Percentiles rank a stretch among this genome's conserved stretches.
Evolutionary conservation across 1,140 invertebrate genomes (phyloP).

Genomic region (Leptinotarsa undecemlineata): DNA sequence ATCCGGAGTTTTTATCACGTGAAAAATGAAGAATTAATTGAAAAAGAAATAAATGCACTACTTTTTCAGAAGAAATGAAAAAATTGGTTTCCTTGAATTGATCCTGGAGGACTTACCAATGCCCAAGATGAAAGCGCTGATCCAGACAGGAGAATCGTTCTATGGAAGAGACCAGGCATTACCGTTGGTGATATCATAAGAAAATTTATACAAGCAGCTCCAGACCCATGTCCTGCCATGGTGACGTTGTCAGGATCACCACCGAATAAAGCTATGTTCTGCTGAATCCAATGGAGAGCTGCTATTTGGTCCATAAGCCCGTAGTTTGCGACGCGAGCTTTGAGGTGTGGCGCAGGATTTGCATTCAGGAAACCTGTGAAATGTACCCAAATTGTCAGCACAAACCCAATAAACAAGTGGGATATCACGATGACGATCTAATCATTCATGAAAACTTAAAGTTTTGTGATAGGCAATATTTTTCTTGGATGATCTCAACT

Average conservation of each 20-base stretch:
- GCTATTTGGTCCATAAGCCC: slow-evolving; percentile 93
- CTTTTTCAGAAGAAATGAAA: no score
- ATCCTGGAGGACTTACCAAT: slow-evolving; percentile 53
- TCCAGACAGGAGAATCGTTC: slow-evolving; percentile 87
- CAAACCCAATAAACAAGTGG: no score
- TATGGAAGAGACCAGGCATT: slow-evolving; percentile 85
- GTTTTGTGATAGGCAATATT: no score
- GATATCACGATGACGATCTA: no score
- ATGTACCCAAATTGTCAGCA: no score
- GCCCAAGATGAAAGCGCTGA: slow-evolving; percentile 94
- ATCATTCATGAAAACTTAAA: no score
- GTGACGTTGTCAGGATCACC: slow-evolving; percentile 89
- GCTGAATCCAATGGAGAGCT: slow-evolving; percentile 87
- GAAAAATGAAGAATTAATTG: no score
- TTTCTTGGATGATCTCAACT: no score
- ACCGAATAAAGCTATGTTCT: slow-evolving; percentile 88
- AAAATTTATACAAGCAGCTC: slow-evolving; percentile 93
- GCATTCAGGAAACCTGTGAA: slow-evolving; percentile 79
- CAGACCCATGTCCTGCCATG: slow-evolving; percentile 89
- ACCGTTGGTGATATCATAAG: slow-evolving; percentile 93
- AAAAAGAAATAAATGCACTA: no score
- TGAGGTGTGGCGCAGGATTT: slow-evolving; percentile 76
- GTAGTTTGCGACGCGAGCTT: slow-evolving; percentile 87
- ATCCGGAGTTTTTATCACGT: no score
- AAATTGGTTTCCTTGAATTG: not conserved